Percentiles rank a stretch among this genome's conserved stretches.
Conservation (phyloP, 2,888 invertebrate genomes). For the Cynaeus angustus region DNA sequence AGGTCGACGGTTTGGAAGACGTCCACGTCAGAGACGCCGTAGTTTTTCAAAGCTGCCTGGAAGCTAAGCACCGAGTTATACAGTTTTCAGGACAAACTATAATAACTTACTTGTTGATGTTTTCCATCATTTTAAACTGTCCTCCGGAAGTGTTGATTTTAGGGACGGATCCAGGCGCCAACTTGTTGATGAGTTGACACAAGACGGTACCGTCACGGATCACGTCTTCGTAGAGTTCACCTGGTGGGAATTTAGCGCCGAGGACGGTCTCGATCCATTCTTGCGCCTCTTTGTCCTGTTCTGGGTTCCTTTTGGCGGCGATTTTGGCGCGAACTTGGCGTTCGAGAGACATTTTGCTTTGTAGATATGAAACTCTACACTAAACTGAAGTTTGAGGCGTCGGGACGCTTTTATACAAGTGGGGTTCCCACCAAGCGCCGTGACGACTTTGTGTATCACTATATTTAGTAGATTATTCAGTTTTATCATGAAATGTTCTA, state of each 20-base stretch:
- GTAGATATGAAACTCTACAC: slow-evolving; percentile 49
- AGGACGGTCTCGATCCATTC: slow-evolving; percentile 93
- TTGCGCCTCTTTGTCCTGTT: slow-evolving; percentile 91
- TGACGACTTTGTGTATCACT: slow-evolving; percentile 56
- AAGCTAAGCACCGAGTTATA: slow-evolving; percentile 75
- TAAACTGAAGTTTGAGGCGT: slow-evolving; percentile 52
- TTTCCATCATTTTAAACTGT: slow-evolving; percentile 99
- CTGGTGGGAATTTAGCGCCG: slow-evolving; percentile 90
- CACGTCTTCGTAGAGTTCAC: slow-evolving; percentile 89
- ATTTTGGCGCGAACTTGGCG: slow-evolving; percentile 94
- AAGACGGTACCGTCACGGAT: slow-evolving; percentile 94
- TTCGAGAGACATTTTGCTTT: slow-evolving; percentile 89
- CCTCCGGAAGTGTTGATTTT: slow-evolving; percentile 96
- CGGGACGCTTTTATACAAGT: slow-evolving; percentile 67
- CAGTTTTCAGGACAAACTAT: neutral
- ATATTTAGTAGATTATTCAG: slow-evolving; percentile 70
- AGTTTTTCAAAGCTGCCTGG: slow-evolving; percentile 88
- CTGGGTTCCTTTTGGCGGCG: slow-evolving; percentile 86
- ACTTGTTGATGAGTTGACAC: slow-evolving; percentile 95
- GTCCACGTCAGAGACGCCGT: slow-evolving; percentile 93
- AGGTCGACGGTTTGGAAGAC: slow-evolving; percentile 98
- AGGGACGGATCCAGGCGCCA: slow-evolving; percentile 89
- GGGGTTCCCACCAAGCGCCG: slow-evolving; percentile 52
- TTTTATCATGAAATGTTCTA: slow-evolving; percentile 57
- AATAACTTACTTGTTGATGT: slow-evolving; percentile 91